These are phyloP conservation scores for Drosophila barbarae DNA, from an alignment of 2,888 invertebrate species.

Conservation along the genomic window DNA sequence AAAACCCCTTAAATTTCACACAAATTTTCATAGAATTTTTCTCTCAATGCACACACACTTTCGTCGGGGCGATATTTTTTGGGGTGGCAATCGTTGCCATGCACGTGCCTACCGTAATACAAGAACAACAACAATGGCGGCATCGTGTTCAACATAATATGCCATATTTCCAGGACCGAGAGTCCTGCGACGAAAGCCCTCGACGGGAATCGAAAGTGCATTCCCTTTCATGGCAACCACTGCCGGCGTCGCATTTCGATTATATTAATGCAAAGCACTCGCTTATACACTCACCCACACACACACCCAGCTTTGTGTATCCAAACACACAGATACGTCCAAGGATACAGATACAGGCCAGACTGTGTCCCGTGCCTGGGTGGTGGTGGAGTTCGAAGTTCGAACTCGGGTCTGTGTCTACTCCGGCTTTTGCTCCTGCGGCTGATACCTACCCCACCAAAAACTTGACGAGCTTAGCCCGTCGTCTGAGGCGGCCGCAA, in stretches of 20 bases:
- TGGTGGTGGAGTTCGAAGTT: conserved; percentile 41
- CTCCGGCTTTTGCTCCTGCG: conserved; percentile 13
- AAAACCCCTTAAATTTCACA: not conserved
- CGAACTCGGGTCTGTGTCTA: conserved; percentile 26
- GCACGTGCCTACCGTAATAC: conserved; percentile 77
- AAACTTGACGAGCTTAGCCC: conserved; percentile 73
- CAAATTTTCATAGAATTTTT: not conserved
- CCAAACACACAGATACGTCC: conserved; percentile 11
- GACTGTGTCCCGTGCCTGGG: conserved; percentile 27
- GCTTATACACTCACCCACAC: conserved; percentile 19
- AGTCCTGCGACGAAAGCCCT: conserved; percentile 57
- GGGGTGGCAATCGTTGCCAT: conserved; percentile 70
- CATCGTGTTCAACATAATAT: conserved; percentile 69
- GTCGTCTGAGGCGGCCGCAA: conserved; percentile 34
- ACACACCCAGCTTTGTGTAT: not conserved
- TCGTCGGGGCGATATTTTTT: conserved; percentile 28
- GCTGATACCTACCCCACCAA: conserved; percentile 78
- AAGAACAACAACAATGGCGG: conserved; percentile 66
- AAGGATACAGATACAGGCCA: conserved; percentile 10
- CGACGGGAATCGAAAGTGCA: conserved; percentile 72
- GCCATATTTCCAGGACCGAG: conserved; percentile 60
- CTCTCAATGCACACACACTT: conserved; percentile 1
- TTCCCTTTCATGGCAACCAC: conserved; percentile 71
- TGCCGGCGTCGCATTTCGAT: conserved; percentile 68
- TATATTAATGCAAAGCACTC: conserved; percentile 73